phyloP scores from a whole-genome alignment of 1,140 invertebrate genomes.

The Aphis craccivora region DNA sequence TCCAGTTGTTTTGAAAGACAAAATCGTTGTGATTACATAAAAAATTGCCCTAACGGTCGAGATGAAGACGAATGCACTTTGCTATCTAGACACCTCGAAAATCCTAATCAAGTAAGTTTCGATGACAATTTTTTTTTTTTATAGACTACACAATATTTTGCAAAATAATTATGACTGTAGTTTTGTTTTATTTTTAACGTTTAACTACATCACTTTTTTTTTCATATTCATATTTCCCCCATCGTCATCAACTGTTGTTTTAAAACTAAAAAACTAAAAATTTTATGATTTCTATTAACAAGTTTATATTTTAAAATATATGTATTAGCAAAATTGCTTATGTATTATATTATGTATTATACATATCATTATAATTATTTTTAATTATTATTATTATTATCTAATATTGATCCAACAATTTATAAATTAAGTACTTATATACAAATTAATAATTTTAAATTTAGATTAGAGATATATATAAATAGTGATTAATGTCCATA shows the following conservation, averaged over 20 bases:
- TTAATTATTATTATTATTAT: too few relatives aligned
- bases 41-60: constrained; percentile 74
- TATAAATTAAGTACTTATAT: too few relatives aligned
- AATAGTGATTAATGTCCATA: not conserved
- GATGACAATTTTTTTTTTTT: not conserved
- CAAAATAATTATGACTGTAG: not conserved
- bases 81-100: constrained; percentile 57
- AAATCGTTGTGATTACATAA: constrained; percentile 74
- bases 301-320: not conserved
- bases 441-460: too few relatives aligned
- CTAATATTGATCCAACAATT: too few relatives aligned
- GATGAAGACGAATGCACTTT: constrained; percentile 75
- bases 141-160: not conserved
- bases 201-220: not conserved
- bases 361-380: too few relatives aligned
- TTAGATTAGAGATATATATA: too few relatives aligned
- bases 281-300: not conserved
- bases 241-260: not conserved
- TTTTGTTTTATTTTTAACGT: not conserved
- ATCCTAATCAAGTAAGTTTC: constrained; percentile 59
- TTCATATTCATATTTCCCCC: not conserved
- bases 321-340: not conserved
- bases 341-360: too few relatives aligned
- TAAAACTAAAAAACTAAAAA: not conserved
- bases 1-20: constrained; percentile 69